phyloP scores from a whole-genome alignment of 2,797 vertebrate species.

The Brachyalestes nurse region DNA sequence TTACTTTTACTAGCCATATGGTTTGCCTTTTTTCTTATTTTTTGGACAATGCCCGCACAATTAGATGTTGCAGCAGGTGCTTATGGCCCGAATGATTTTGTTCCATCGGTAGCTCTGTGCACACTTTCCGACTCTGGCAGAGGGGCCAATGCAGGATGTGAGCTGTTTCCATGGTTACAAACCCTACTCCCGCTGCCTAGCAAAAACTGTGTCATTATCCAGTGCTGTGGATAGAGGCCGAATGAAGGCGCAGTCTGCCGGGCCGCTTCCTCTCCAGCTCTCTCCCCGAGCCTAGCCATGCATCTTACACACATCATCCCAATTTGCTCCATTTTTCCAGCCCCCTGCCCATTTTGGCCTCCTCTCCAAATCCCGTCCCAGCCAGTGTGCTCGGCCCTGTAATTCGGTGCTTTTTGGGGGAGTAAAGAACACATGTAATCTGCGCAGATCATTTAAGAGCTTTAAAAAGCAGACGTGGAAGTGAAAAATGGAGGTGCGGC shows the following conservation, averaged over 20 bases:
- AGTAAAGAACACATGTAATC: constrained; percentile 65
- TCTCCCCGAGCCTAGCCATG: constrained; percentile 42
- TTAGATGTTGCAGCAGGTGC: constrained; percentile 60
- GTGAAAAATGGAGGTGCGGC: constrained; percentile 61
- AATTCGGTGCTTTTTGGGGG: constrained; percentile 53
- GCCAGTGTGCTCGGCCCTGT: constrained; percentile 54
- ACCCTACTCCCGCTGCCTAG: constrained; percentile 76
- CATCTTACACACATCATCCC: constrained; percentile 60
- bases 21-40: constrained; percentile 32
- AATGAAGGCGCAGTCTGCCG: constrained; percentile 58
- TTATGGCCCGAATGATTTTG: constrained; percentile 61
- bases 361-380: constrained; percentile 35
- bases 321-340: constrained; percentile 67
- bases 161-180: constrained; percentile 84
- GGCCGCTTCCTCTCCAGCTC: constrained; percentile 55
- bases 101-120: constrained; percentile 67
- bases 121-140: constrained; percentile 66
- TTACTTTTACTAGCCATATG: constrained; percentile 55
- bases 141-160: constrained; percentile 77
- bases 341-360: constrained; percentile 39
- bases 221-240: constrained; percentile 75
- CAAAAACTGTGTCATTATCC: constrained; percentile 85
- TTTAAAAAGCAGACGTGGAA: constrained; percentile 65
- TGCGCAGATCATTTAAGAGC: constrained; percentile 60
- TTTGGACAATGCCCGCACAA: constrained; percentile 43